A percentile compares a stretch with the other conserved stretches of the same genome.
phyloP scores from a whole-genome alignment of 2,113 vertebrate genomes.

The Heterocephalus glaber region DNA sequence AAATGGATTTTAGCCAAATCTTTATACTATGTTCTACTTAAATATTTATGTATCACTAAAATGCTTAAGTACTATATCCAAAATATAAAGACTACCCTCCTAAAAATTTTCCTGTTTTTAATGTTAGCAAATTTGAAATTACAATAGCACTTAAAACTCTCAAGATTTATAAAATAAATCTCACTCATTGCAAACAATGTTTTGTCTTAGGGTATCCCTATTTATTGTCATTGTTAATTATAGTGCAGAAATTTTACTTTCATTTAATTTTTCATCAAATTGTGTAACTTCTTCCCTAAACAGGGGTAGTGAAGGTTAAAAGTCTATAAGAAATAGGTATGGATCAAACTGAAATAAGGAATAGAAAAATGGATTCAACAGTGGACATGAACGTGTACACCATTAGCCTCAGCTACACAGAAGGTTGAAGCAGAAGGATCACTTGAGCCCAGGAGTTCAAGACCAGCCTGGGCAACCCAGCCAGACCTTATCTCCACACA shows the following conservation, averaged over 20 bases:
- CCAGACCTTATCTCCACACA: neutral
- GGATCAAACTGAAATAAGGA: constrained; percentile 28
- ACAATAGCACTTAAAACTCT: constrained; percentile 13
- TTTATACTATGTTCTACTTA: neutral
- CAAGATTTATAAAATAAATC: constrained; percentile 36
- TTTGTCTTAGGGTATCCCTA: neutral
- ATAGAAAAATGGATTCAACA: neutral
- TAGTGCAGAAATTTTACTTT: constrained; percentile 49
- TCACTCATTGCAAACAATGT: constrained; percentile 8
- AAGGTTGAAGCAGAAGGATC: neutral
- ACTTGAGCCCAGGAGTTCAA: neutral
- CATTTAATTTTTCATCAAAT: constrained; percentile 49
- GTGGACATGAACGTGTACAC: neutral
- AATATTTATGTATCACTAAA: neutral
- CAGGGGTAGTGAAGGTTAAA: neutral
- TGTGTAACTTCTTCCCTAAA: neutral
- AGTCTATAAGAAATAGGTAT: neutral
- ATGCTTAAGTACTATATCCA: neutral
- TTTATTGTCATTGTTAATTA: constrained; percentile 24
- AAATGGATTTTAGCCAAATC: neutral
- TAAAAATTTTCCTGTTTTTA: constrained; percentile 45
- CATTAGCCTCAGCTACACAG: neutral
- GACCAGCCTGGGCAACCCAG: neutral
- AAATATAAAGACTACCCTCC: neutral
- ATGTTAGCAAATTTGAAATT: neutral